phyloP scores from a whole-genome alignment of 1,140 invertebrate genomes.

The Diplogasteroides magnus region DNA sequence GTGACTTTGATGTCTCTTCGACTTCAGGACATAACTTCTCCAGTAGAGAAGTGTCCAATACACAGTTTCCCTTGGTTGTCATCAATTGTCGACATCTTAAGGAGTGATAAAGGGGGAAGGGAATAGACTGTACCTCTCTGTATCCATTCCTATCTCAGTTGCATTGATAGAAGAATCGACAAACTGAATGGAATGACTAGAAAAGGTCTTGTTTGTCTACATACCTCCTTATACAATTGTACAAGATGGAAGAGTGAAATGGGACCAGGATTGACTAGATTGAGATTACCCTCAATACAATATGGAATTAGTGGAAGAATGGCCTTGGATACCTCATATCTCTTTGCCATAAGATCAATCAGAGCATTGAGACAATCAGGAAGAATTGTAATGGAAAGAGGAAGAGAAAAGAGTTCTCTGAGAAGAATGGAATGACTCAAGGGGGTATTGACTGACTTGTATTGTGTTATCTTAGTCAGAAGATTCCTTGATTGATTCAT shows the following conservation, averaged over 20 bases:
- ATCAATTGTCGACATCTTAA: slow-evolving; percentile 39
- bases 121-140: slow-evolving; percentile 27
- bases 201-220: not conserved
- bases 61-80: slow-evolving; percentile 52
- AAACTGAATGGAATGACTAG: too few species aligned
- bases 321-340: slow-evolving; percentile 9
- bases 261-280: slow-evolving; percentile 50
- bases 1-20: too few species aligned
- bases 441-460: slow-evolving; percentile 33
- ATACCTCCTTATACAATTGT: slow-evolving; percentile 48
- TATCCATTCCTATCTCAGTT: slow-evolving; percentile 33
- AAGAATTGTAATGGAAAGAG: slow-evolving; percentile 53
- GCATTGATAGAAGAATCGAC: slow-evolving; percentile 38
- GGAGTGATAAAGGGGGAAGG: not conserved
- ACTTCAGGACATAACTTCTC: too few species aligned
- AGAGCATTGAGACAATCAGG: slow-evolving; percentile 52
- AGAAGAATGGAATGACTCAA: slow-evolving; percentile 10
- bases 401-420: slow-evolving; percentile 53
- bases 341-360: slow-evolving; percentile 46
- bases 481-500: slow-evolving; percentile 49
- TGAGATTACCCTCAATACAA: slow-evolving; percentile 40
- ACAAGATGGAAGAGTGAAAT: slow-evolving; percentile 49
- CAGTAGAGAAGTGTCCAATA: slow-evolving; percentile 37
- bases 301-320: not conserved
- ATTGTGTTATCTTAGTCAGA: slow-evolving; percentile 48